Conservation (phyloP, 2,888 invertebrate genomes). For the Dolichopus griseipennis region DNA sequence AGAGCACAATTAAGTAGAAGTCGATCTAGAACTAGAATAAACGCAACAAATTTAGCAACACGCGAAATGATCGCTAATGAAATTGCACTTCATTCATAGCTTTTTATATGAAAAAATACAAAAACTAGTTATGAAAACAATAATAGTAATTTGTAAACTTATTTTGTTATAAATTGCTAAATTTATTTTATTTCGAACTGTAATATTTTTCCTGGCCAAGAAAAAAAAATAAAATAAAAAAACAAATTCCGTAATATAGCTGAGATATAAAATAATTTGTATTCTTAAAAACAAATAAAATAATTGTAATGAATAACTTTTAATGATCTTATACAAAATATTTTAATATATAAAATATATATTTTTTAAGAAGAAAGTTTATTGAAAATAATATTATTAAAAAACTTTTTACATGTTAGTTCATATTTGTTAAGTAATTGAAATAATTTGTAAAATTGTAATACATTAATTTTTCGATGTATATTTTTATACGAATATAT, state of each 20-base stretch:
- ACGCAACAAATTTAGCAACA: slow-evolving; percentile 34
- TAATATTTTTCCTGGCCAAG: background rate
- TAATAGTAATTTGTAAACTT: background rate
- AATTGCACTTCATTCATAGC: slow-evolving; percentile 20
- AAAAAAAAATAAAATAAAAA: background rate
- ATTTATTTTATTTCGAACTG: background rate
- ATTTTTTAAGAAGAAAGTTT: background rate
- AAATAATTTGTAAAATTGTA: background rate
- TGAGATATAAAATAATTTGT: slow-evolving; percentile 1
- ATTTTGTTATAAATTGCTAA: background rate
- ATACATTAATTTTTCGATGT: background rate
- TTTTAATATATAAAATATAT: background rate
- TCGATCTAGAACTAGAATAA: slow-evolving; percentile 70
- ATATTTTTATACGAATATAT: background rate
- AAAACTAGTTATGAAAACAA: background rate
- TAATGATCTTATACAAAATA: background rate
- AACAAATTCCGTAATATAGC: background rate
- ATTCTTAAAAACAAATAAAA: background rate
- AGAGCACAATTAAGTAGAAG: slow-evolving; percentile 84
- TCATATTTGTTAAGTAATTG: background rate
- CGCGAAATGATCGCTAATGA: slow-evolving; percentile 40
- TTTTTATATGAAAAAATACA: background rate
- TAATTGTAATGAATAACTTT: background rate
- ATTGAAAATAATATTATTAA: background rate
- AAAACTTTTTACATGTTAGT: background rate